These are phyloP conservation scores for Alviniconcha strummeri DNA, from an alignment of 2,888 invertebrate species.

Conservation along the genomic window DNA sequence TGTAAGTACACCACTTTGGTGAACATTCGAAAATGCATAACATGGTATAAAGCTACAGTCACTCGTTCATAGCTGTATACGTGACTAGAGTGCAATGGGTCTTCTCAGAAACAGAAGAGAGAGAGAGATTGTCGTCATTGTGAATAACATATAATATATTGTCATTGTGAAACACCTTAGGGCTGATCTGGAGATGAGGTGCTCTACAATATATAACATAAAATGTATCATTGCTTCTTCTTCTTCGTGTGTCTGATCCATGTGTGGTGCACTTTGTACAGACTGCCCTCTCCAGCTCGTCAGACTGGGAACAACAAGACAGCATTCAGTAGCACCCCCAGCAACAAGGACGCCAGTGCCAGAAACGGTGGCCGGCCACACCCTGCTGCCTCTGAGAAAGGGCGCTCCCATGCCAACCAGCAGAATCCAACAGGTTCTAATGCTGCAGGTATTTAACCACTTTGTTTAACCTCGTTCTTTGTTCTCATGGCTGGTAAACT, in stretches of 20 bases:
- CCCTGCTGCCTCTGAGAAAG: conserved; percentile 44
- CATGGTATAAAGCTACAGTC: no score
- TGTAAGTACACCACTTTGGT: no score
- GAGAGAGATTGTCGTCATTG: background rate
- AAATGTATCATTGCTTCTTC: background rate
- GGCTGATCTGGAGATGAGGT: background rate
- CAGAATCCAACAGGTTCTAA: conserved; percentile 43
- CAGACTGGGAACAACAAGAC: conserved; percentile 57
- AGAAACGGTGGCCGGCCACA: conserved; percentile 25
- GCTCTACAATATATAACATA: background rate
- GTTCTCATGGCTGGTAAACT: background rate
- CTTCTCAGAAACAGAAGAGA: no score
- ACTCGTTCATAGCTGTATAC: no score
- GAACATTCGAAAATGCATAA: no score
- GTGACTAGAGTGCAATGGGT: no score
- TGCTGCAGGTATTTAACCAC: conserved; percentile 1
- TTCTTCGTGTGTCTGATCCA: background rate
- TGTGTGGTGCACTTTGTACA: conserved; percentile 41
- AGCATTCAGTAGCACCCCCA: conserved; percentile 50
- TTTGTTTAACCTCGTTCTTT: background rate
- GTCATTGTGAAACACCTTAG: background rate
- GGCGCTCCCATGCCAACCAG: conserved; percentile 54
- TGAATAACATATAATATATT: background rate
- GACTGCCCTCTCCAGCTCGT: conserved; percentile 63
- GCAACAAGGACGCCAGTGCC: conserved; percentile 19